Evolutionary conservation across 2,888 invertebrate species (phyloP).

Genomic region (Cordilura impudica): DNA sequence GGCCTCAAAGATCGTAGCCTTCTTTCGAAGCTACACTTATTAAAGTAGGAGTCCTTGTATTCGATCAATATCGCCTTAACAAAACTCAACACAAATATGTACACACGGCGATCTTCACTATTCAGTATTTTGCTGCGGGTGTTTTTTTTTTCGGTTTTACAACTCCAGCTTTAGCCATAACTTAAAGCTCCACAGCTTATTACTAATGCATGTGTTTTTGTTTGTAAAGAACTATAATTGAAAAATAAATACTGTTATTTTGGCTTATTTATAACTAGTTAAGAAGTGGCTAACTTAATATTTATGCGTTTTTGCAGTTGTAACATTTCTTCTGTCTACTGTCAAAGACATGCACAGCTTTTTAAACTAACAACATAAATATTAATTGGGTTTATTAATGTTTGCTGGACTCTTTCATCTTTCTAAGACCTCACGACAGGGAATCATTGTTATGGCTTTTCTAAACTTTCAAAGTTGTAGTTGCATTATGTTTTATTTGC

Average conservation of each 20-base stretch:
- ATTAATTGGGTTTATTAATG: not conserved
- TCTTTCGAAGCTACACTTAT: no score
- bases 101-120: not conserved
- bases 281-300: constrained; percentile 5
- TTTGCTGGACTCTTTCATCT: not conserved
- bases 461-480: not conserved
- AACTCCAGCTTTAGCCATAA: not conserved
- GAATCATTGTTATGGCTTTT: not conserved
- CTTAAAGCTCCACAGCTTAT: constrained; percentile 1
- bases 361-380: not conserved
- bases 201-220: not conserved
- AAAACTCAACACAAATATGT: not conserved
- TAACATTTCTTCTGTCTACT: not conserved
- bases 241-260: constrained; percentile 50
- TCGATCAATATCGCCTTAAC: not conserved
- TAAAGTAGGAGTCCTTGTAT: no score
- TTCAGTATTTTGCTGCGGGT: constrained; percentile 17
- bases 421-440: not conserved
- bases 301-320: constrained; percentile 15
- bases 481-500: not conserved
- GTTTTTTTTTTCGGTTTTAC: constrained; percentile 10
- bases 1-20: not conserved
- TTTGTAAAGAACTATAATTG: constrained; percentile 14
- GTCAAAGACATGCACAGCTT: not conserved
- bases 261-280: constrained; percentile 15